A percentile compares a stretch with the other conserved stretches of the same genome.
Conservation (phyloP, 2,888 invertebrate genomes). For the Eristalis arbustorum region DNA sequence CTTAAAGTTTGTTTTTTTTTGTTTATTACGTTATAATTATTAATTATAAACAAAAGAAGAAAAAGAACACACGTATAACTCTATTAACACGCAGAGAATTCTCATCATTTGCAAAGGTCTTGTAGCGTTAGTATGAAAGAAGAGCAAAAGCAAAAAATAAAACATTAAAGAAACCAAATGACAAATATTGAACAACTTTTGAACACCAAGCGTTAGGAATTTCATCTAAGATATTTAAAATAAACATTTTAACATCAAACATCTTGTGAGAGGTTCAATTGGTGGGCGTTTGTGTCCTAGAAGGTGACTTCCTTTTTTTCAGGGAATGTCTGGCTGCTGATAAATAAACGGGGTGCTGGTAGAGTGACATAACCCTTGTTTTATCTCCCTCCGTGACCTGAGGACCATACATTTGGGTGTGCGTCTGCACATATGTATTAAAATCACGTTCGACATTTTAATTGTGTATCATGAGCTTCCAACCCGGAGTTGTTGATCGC, state of each 20-base stretch:
- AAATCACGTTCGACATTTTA: too few species aligned
- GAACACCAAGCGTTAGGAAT: conserved; percentile 43
- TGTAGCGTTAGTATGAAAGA: conserved; percentile 4
- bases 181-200: not conserved
- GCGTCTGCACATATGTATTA: too few species aligned
- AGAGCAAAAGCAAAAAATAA: not conserved
- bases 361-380: not conserved
- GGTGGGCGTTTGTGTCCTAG: conserved; percentile 24
- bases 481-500: too few species aligned
- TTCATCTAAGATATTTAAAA: conserved; percentile 45
- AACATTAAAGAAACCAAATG: not conserved
- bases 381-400: not conserved
- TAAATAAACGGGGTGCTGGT: conserved; percentile 36
- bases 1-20: conserved; percentile 43
- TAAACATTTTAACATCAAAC: conserved; percentile 19
- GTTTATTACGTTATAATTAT: conserved; percentile 40
- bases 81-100: conserved; percentile 49
- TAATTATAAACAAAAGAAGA: conserved; percentile 15
- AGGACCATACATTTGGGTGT: not conserved
- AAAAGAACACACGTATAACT: conserved; percentile 10
- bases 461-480: too few species aligned
- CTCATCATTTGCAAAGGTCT: conserved; percentile 38
- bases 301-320: not conserved
- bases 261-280: conserved; percentile 37
- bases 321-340: conserved; percentile 30